These are phyloP conservation scores for Oryzias curvinotus DNA, from an alignment of 2,113 vertebrate genomes.

Conservation along the genomic window DNA sequence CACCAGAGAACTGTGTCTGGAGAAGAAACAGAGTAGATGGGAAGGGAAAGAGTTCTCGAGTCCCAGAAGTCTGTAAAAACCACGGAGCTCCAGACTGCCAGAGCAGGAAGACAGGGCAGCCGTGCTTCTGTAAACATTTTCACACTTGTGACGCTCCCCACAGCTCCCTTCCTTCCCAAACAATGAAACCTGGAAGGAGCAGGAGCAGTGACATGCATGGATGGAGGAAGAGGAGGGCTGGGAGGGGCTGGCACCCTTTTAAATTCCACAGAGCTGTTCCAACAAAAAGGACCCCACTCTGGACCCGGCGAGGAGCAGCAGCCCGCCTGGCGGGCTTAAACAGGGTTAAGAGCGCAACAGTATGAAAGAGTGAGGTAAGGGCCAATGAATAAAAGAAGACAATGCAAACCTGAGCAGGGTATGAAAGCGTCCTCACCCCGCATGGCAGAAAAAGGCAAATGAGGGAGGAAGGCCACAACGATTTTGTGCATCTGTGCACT, in stretches of 20 bases:
- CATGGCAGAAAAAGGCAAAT: conserved; percentile 33
- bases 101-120: conserved; percentile 17
- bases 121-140: conserved; percentile 47
- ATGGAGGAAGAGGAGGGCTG: conserved; percentile 1
- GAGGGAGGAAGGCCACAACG: conserved; percentile 17
- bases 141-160: conserved; percentile 31
- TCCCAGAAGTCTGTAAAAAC: conserved; percentile 3
- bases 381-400: conserved; percentile 18
- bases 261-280: conserved; percentile 62
- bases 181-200: conserved; percentile 52
- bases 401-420: conserved; percentile 22
- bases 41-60: conserved; percentile 1
- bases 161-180: conserved; percentile 31
- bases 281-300: conserved; percentile 53
- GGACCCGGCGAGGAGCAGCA: conserved; percentile 37
- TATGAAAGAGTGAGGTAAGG: conserved; percentile 26
- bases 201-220: conserved; percentile 20
- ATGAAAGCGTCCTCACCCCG: conserved; percentile 32
- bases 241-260: conserved; percentile 47
- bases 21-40: conserved; percentile 22
- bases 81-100: conserved; percentile 17
- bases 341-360: conserved; percentile 45
- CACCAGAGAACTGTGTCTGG: conserved; percentile 27
- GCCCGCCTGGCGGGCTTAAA: conserved; percentile 32
- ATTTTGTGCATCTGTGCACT: neutral